These are phyloP conservation scores for Plectus sambesii DNA, from an alignment of 1,140 invertebrate genomes.

Conservation along the genomic window DNA sequence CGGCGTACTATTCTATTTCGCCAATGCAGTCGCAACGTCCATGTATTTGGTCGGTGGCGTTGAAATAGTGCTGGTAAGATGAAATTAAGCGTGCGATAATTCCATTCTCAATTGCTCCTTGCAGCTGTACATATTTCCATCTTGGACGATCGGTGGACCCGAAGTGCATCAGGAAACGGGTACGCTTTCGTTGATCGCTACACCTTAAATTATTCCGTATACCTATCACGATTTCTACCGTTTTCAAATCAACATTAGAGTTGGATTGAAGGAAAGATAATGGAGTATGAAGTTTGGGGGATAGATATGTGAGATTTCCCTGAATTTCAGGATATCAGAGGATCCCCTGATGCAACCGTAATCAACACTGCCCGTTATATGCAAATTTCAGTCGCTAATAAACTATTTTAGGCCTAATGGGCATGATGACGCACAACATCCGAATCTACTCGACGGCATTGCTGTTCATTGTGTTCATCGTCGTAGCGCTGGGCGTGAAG, in stretches of 20 bases:
- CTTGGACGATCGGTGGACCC: slow-evolving; percentile 48
- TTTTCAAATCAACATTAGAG: too few relatives aligned
- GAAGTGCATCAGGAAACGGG: slow-evolving; percentile 41
- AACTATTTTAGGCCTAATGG: slow-evolving; percentile 31
- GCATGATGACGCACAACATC: slow-evolving; percentile 49
- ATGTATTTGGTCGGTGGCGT: slow-evolving; percentile 96
- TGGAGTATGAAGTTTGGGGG: too few relatives aligned
- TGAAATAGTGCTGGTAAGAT: slow-evolving; percentile 79
- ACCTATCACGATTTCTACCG: too few relatives aligned
- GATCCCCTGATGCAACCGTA: too few relatives aligned
- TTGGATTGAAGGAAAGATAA: too few relatives aligned
- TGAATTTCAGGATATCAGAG: too few relatives aligned
- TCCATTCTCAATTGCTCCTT: slow-evolving; percentile 14
- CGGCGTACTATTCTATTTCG: slow-evolving; percentile 94
- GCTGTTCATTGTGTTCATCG: slow-evolving; percentile 48
- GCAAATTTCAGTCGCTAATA: too few relatives aligned
- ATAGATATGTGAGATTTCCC: too few relatives aligned
- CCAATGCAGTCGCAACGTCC: slow-evolving; percentile 91
- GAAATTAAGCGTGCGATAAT: slow-evolving; percentile 5
- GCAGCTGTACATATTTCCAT: slow-evolving; percentile 51
- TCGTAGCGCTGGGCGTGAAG: slow-evolving; percentile 51
- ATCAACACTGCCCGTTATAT: too few relatives aligned
- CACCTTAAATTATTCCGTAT: too few relatives aligned
- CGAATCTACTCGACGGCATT: slow-evolving; percentile 51
- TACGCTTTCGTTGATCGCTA: slow-evolving; percentile 10